Conservation (phyloP, 2,113 vertebrate genomes). For the Hydrochoerus hydrochaeris region DNA sequence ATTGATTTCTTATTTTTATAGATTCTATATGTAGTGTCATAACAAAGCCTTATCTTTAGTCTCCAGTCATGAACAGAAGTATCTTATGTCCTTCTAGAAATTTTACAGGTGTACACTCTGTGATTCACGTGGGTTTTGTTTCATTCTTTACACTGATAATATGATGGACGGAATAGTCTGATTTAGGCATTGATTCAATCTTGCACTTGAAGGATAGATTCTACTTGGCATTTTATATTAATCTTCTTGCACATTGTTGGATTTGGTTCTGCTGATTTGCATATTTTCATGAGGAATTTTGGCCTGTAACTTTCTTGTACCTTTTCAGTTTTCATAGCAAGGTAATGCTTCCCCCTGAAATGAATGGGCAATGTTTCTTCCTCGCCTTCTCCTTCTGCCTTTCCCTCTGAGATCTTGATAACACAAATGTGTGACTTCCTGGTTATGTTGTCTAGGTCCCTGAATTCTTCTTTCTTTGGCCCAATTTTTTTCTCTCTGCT, state of each 20-base stretch:
- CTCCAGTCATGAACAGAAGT: not conserved
- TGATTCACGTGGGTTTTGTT: not conserved
- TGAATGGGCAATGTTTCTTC: not conserved
- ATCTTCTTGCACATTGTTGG: not conserved
- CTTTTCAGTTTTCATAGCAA: not conserved
- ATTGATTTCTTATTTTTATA: conserved; percentile 38
- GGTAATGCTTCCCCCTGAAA: not conserved
- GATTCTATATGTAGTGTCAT: not conserved
- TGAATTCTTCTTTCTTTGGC: not conserved
- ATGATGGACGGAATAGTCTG: not conserved
- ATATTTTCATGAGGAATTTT: not conserved
- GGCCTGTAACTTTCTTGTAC: not conserved
- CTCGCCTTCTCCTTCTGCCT: not conserved
- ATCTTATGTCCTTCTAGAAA: not conserved
- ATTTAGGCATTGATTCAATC: not conserved
- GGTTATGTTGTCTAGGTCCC: not conserved
- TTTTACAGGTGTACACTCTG: not conserved
- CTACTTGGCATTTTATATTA: not conserved
- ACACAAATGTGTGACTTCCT: not conserved
- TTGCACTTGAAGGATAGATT: not conserved
- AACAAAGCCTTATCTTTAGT: not conserved
- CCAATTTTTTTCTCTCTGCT: not conserved
- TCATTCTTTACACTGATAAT: not conserved
- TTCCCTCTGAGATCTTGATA: not conserved
- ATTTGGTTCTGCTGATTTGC: not conserved